A percentile compares a stretch with the other conserved stretches of the same genome.
Evolutionary conservation across 2,797 vertebrate genomes (phyloP).

Genomic region (Pogonophryne albipinna): DNA sequence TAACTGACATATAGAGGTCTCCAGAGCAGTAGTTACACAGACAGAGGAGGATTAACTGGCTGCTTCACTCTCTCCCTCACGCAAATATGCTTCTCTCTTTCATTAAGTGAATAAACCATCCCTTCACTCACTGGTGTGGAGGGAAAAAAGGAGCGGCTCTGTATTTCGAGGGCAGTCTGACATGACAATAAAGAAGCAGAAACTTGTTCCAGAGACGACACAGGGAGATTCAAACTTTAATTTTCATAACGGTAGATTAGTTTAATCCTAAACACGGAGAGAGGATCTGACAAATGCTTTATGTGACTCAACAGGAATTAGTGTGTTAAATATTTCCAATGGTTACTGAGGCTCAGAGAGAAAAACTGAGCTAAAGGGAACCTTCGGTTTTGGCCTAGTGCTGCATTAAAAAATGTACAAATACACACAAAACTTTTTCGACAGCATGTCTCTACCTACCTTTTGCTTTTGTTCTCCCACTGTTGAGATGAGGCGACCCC

Average conservation of each 20-base stretch:
- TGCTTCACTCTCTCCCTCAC: constrained; percentile 63
- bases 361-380: constrained; percentile 34
- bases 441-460: not conserved
- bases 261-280: constrained; percentile 74
- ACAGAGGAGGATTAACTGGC: constrained; percentile 75
- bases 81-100: constrained; percentile 71
- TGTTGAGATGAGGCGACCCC: too few relatives aligned
- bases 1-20: constrained; percentile 83
- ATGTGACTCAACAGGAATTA: constrained; percentile 75
- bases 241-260: constrained; percentile 77
- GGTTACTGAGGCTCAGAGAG: constrained; percentile 40
- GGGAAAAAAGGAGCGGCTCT: constrained; percentile 27
- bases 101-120: constrained; percentile 80
- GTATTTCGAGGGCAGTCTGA: constrained; percentile 59
- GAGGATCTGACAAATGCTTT: constrained; percentile 69
- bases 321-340: constrained; percentile 65
- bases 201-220: constrained; percentile 66
- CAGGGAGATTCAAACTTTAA: constrained; percentile 65
- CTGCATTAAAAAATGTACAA: not conserved
- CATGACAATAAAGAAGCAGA: constrained; percentile 62
- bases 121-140: constrained; percentile 71
- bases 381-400: not conserved
- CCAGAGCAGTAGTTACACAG: constrained; percentile 69
- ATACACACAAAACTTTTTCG: constrained; percentile 1
- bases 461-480: too few relatives aligned